Evolutionary conservation across 2,888 invertebrate genomes (phyloP), one percentile per base, ranked within the genome.

Genomic region (Eilema sororculum): DNA sequence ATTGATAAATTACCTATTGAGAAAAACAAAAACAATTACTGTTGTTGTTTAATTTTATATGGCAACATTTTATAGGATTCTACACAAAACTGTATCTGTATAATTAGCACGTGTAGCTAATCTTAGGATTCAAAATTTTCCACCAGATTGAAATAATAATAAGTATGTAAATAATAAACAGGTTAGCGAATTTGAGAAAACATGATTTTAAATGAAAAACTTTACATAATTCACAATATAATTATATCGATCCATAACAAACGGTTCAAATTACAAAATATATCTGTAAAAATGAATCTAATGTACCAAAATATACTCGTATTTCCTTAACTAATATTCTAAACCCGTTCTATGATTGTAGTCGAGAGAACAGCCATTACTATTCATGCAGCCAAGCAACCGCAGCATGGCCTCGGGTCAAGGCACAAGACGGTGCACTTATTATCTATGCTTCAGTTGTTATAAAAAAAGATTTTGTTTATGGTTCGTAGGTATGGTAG

Each of bases 331-430:
- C 22, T 57, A 22, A 56, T 46, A 63, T 46, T 41, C 16, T 46
- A 60, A 58, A 33, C 28, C 60, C 28, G 28, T 67, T 67, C 37
- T 6, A 41, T 25, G 20, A 65, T 57, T 33, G 60, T 60, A 12
- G 1, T 60, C 30, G 30, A 60, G 30, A 60, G 33, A 59, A 41
- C 33, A 24, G 8, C 52, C 61, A 74, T 70, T 79, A 66, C 56
- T 61, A 46, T 70, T 69, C 24, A 71, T 58, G 46, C 60, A 62
- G 46, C 59, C 64, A 62, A 59, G 68, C 67, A 72, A 76, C 75
- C 75, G 63, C 74, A 77, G 64, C 6, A 10, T 65, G 37, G 56
- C 64, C 60, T 59, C 61, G 65, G 76, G 76, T 79, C 80, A 80
- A 80, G 80, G 80, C 52, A 64, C 63, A 78, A 69, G 74, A 67